These are phyloP conservation scores for Lamellibrachia columna DNA, from an alignment of 2,888 invertebrate genomes.

Conservation along the genomic window DNA sequence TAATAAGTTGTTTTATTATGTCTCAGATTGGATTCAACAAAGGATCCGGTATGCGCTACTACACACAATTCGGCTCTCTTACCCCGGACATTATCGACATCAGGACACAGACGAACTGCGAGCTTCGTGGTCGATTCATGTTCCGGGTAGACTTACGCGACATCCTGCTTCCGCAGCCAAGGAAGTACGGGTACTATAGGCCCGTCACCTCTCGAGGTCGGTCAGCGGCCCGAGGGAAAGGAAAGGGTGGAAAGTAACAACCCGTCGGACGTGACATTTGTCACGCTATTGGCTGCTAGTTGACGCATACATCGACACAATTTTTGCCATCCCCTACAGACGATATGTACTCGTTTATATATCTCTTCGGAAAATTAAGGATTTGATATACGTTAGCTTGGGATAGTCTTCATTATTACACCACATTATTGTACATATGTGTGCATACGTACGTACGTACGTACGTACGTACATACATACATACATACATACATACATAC, in stretches of 20 bases:
- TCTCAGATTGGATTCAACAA: not conserved
- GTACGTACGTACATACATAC: no score
- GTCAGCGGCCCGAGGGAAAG: not conserved
- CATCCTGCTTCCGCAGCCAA: not conserved
- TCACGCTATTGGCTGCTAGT: not conserved
- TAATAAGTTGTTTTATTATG: not conserved
- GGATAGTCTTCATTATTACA: not conserved
- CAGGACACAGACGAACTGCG: not conserved
- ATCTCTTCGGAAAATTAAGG: not conserved
- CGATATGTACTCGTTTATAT: not conserved
- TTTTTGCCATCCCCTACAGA: not conserved
- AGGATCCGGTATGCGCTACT: not conserved
- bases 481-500: no score
- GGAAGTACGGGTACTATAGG: not conserved
- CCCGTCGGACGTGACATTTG: not conserved
- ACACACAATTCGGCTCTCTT: constrained; percentile 3
- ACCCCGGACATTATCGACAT: constrained; percentile 4
- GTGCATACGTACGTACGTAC: no score
- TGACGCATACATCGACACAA: not conserved
- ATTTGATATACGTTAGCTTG: not conserved
- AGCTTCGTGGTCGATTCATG: not conserved
- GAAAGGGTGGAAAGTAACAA: not conserved
- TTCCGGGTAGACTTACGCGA: not conserved
- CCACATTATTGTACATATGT: not conserved
- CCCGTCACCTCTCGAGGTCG: not conserved